Conservation (phyloP, 2,888 invertebrate species). For the Chymomyza fuscimana region DNA sequence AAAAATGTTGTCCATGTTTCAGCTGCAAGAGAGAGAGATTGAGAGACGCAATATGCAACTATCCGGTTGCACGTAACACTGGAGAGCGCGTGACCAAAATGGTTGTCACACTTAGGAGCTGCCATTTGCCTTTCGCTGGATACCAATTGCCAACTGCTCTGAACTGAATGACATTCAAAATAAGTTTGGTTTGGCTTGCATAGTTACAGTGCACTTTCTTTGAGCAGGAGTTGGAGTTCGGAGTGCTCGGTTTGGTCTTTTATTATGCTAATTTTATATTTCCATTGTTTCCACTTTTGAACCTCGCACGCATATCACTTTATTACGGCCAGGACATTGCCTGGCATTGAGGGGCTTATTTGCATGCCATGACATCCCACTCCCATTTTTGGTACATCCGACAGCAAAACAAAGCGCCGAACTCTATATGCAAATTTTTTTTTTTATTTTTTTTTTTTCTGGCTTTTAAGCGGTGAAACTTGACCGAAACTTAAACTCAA, state of each 20-base stretch:
- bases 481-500: background rate
- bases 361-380: conserved; percentile 56
- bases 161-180: conserved; percentile 43
- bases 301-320: conserved; percentile 68
- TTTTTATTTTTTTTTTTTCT: background rate
- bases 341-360: conserved; percentile 43
- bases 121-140: background rate
- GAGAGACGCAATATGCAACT: background rate
- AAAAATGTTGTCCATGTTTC: background rate
- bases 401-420: conserved; percentile 38
- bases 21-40: no score
- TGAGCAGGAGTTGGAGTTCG: background rate
- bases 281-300: conserved; percentile 61
- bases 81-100: conserved; percentile 57
- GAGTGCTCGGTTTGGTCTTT: conserved; percentile 44
- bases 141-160: conserved; percentile 17
- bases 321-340: conserved; percentile 55
- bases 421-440: conserved; percentile 68
- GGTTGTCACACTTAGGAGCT: conserved; percentile 55
- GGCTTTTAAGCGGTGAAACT: conserved; percentile 7
- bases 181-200: conserved; percentile 26
- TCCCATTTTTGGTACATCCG: conserved; percentile 62
- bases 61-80: conserved; percentile 39
- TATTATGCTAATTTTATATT: conserved; percentile 75
- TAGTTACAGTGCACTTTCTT: conserved; percentile 4